Percentiles rank a stretch among this genome's conserved stretches.
phyloP scores from a whole-genome alignment of 2,113 vertebrate species.

The Amphilophus citrinellus region DNA sequence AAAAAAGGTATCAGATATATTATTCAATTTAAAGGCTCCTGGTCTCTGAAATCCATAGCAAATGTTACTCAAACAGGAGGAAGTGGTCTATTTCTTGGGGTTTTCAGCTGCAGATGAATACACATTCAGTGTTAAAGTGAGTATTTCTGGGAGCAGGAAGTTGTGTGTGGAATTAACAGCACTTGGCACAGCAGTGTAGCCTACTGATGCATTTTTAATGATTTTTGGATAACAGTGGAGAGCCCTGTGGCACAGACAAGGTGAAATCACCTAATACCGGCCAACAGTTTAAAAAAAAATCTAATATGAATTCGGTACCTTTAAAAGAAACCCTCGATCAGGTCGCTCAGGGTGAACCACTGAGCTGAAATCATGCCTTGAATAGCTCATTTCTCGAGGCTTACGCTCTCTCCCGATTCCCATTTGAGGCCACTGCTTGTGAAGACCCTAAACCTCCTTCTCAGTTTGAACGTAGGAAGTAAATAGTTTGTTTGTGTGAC shows the following conservation, averaged over 20 bases:
- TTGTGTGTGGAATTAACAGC: not conserved
- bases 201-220: not conserved
- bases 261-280: not conserved
- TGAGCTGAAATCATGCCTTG: rapidly evolving
- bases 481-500: not conserved
- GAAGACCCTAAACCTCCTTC: not conserved
- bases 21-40: not conserved
- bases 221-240: not conserved
- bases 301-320: not conserved
- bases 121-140: not conserved
- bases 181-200: not conserved
- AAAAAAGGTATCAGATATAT: not conserved
- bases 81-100: not conserved
- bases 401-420: not conserved
- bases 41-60: not conserved
- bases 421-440: not conserved
- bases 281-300: not conserved
- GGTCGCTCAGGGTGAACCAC: constrained; percentile 20
- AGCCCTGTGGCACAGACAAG: not conserved
- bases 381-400: not conserved
- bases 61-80: not conserved
- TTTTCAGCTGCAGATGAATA: constrained; percentile 8
- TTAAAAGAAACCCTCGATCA: not conserved
- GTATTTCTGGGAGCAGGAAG: not conserved
- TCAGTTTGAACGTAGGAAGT: not conserved